These are phyloP conservation scores for Ascidia mentula DNA, from an alignment of 23 tunicate genomes.

Conservation along the genomic window DNA sequence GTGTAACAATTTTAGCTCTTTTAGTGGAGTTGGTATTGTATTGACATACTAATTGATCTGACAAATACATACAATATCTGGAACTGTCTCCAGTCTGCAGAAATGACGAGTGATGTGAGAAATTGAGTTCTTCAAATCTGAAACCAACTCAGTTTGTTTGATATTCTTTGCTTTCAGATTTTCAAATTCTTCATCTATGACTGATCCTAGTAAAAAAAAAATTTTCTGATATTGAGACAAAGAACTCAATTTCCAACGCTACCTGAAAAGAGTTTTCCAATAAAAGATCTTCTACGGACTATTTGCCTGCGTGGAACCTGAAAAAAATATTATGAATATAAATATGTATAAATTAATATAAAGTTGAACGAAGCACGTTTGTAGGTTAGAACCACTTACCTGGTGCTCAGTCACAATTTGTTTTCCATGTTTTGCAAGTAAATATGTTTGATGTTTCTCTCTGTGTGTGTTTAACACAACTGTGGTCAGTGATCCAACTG, in stretches of 20 bases:
- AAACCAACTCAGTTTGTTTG: constrained; percentile 84
- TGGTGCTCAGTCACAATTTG: constrained; percentile 9
- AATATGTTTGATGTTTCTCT: constrained; percentile 64
- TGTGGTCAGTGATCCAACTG: constrained; percentile 60
- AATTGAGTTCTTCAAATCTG: constrained; percentile 65
- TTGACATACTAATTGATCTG: too few relatives aligned
- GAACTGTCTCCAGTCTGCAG: constrained; percentile 29
- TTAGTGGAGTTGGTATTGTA: too few relatives aligned
- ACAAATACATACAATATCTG: constrained; percentile 19
- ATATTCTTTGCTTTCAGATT: constrained; percentile 87
- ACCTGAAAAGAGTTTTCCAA: constrained; percentile 70
- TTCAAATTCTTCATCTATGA: constrained; percentile 76
- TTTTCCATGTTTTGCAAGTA: constrained; percentile 59
- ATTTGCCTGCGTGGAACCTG: constrained; percentile 60
- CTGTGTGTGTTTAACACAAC: constrained; percentile 77
- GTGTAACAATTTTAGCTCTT: too few relatives aligned
- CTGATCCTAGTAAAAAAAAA: constrained; percentile 32
- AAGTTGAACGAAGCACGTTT: background rate
- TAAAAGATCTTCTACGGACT: constrained; percentile 61
- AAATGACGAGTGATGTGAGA: constrained; percentile 55
- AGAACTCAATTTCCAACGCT: background rate
- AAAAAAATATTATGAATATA: background rate
- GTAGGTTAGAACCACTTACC: background rate
- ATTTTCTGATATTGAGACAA: background rate
- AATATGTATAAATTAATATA: background rate